Percentiles rank a stretch among this genome's conserved stretches.
phyloP scores from a whole-genome alignment of 2,888 invertebrate genomes.

The Trichopria drosophilae region DNA sequence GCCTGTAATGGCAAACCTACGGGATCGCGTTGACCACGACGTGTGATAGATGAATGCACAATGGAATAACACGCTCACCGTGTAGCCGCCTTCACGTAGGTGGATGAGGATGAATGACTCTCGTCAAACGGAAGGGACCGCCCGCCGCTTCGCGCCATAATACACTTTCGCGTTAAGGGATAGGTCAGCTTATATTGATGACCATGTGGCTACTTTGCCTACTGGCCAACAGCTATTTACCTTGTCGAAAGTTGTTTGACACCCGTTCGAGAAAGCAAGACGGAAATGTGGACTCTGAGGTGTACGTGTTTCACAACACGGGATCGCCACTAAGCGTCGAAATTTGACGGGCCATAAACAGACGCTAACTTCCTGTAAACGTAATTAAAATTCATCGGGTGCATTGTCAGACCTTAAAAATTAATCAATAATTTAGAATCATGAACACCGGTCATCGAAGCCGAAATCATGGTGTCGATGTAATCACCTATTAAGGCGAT shows the following conservation, averaged over 20 bases:
- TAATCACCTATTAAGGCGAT: no score
- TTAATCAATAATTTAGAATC: no score
- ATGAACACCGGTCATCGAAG: no score
- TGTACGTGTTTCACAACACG: no score
- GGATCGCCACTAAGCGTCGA: no score
- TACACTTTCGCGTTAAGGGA: conserved; percentile 48
- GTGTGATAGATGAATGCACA: conserved; percentile 53
- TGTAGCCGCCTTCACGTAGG: conserved; percentile 53
- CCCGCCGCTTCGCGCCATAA: conserved; percentile 56
- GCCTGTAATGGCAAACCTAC: neutral
- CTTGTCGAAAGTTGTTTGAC: conserved; percentile 12
- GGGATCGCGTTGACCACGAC: conserved; percentile 22
- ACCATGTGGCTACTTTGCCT: conserved; percentile 51
- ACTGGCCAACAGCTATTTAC: conserved; percentile 45
- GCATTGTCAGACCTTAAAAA: no score
- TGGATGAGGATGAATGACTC: conserved; percentile 58
- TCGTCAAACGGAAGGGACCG: conserved; percentile 59
- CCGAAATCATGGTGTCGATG: no score
- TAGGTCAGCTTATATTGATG: conserved; percentile 52
- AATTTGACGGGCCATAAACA: no score
- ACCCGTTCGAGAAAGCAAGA: neutral
- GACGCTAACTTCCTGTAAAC: no score
- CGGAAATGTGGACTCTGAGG: no score
- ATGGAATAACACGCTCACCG: conserved; percentile 45
- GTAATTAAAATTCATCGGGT: no score